Percentiles rank a stretch among this genome's conserved stretches.
Evolutionary conservation across 2,797 vertebrate genomes (phyloP).

Genomic region (Eleutherodactylus coqui): DNA sequence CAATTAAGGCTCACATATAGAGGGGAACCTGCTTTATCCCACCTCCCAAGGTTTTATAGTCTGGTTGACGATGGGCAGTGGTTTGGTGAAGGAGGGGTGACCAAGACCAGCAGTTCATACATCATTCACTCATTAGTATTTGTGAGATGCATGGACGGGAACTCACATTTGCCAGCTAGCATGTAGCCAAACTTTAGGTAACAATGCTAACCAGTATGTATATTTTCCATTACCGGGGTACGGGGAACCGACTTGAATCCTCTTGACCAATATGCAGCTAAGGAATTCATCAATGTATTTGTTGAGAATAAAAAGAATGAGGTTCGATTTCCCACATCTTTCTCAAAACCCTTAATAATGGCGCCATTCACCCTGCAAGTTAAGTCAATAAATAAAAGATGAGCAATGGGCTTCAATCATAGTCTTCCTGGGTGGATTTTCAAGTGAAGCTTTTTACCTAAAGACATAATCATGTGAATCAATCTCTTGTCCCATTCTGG

Average conservation of each 20-base stretch:
- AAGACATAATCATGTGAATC: constrained; percentile 83
- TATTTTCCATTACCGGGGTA: constrained; percentile 66
- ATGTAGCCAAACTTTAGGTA: not conserved
- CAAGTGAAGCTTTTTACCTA: constrained; percentile 70
- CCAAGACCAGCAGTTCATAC: too few relatives aligned
- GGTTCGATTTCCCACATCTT: constrained; percentile 80
- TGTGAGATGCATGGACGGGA: not conserved
- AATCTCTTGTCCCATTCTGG: constrained; percentile 79
- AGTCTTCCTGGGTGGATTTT: not conserved
- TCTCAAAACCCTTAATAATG: constrained; percentile 75
- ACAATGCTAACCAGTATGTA: not conserved
- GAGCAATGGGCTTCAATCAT: not conserved
- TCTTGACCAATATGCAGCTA: constrained; percentile 66
- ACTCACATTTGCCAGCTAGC: not conserved
- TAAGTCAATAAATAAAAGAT: not conserved
- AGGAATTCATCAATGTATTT: constrained; percentile 82
- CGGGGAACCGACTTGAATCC: constrained; percentile 74
- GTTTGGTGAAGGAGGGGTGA: not conserved
- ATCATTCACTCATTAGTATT: too few relatives aligned
- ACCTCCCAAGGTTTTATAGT: not conserved
- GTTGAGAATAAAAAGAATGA: constrained; percentile 85
- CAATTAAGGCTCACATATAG: too few relatives aligned
- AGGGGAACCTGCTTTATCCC: not conserved
- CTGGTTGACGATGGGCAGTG: not conserved
- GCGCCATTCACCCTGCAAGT: constrained; percentile 80